Base-by-base conservation (phyloP, 2,888 invertebrate species). In the Ophioninae sp. region DNA sequence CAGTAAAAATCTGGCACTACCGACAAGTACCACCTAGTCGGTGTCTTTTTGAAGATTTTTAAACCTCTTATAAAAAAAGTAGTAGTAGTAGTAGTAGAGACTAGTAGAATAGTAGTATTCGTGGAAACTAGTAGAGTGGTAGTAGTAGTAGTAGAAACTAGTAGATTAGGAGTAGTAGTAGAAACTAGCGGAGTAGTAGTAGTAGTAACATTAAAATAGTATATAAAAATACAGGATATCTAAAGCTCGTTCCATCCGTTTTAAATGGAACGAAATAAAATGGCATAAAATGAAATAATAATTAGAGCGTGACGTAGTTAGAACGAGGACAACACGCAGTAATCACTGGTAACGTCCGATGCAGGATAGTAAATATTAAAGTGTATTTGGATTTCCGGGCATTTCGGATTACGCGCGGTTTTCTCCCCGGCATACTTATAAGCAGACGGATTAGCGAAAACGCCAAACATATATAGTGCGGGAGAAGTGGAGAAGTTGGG, bases 221-320 rank as follows among this genome's bases (percentile, higher is more conserved):
- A 17, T 1, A 50, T 13, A 50, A 50, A 50, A 50, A 2, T 17
- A 13, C 6, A 50, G 17, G 6, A 44, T 23, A 68, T 13, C 21
- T 50, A 17, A 50, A 68, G 30, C 68, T 68, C n/a, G 13, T 30
- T 50, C 17, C 7, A 8, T 17, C 13, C 23, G 10, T 62, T 62
- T 13, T 10, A 13, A 6, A 50, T 56, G 50, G 7, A 59, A 62
- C n/a, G n/a, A n/a, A n/a, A n/a, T n/a, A n/a, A n/a, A n/a, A n/a
- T n/a, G n/a, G n/a, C n/a, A n/a, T n/a, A 10, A 13, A 6, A 50
- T 56, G 50, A 7, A 59, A 62, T 68, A 30, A 68, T 68, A 68
- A 68, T 68, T 68, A 21, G 50, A 68, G 50, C 21, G 21, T 23
- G 20, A 2, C 21, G 39, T 39, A 30, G 3, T 30, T 30, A 20